These are phyloP conservation scores for Bufotes viridis DNA, from an alignment of 2,797 vertebrate genomes.

Conservation along the genomic window DNA sequence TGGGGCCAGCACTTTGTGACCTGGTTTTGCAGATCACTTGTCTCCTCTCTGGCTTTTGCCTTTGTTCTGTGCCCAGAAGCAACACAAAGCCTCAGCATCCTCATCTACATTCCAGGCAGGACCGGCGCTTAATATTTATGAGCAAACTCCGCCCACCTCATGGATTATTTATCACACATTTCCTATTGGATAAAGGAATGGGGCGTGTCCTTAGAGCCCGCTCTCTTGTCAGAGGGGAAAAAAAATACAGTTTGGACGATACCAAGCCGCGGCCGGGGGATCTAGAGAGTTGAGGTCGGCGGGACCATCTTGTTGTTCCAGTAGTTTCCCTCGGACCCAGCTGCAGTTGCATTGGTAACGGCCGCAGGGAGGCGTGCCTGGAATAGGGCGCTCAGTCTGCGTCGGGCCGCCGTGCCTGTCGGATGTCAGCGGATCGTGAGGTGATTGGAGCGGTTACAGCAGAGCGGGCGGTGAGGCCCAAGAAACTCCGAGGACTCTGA, in stretches of 20 bases:
- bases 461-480: background rate
- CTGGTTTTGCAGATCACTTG: background rate
- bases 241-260: background rate
- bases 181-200: background rate
- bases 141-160: constrained; percentile 1
- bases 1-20: background rate
- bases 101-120: background rate
- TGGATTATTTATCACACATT: background rate
- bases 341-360: constrained; percentile 10
- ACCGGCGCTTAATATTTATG: constrained; percentile 12
- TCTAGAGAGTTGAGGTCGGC: too few species aligned
- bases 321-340: background rate
- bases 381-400: constrained; percentile 31
- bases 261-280: constrained; percentile 10
- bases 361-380: constrained; percentile 24
- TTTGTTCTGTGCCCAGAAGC: background rate
- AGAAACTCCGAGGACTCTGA: constrained; percentile 42
- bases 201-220: background rate
- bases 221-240: background rate
- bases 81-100: constrained; percentile 25
- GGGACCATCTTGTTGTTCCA: background rate
- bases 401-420: constrained; percentile 18
- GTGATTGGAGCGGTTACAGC: constrained; percentile 2
- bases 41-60: too few species aligned
- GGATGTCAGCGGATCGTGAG: constrained; percentile 49